Evolutionary conservation across 1,140 invertebrate species (phyloP).

Genomic region (Cepaea nemoralis): DNA sequence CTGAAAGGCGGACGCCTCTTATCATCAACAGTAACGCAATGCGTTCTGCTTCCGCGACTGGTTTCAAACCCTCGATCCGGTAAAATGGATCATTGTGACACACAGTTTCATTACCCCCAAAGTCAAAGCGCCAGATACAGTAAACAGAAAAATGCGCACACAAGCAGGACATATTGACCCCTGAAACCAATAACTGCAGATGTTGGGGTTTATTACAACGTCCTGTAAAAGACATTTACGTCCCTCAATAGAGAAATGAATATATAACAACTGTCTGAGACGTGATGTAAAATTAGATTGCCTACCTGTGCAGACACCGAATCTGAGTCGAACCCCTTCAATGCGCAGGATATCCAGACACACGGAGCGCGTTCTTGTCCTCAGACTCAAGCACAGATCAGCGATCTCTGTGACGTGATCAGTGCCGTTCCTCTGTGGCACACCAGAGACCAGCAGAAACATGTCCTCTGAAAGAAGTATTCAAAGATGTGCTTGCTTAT

Average conservation of each 20-base stretch:
- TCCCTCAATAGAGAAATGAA: not conserved
- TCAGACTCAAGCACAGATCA: conserved; percentile 20
- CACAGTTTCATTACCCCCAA: too few species aligned
- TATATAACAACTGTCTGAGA: not conserved
- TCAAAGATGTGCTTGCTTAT: too few species aligned
- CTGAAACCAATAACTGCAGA: not conserved
- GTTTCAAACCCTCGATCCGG: too few species aligned
- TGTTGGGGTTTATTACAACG: too few species aligned
- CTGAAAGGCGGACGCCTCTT: too few species aligned
- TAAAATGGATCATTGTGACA: too few species aligned
- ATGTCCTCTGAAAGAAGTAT: conserved; percentile 14
- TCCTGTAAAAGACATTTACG: not conserved
- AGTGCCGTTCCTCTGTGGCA: not conserved
- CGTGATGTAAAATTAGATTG: not conserved
- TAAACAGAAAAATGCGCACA: too few species aligned
- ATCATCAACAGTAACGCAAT: too few species aligned
- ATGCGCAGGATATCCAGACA: not conserved
- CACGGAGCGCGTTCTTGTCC: not conserved
- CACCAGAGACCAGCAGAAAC: conserved; percentile 19
- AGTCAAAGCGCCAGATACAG: too few species aligned
- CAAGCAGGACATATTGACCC: not conserved
- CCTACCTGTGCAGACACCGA: conserved; percentile 25
- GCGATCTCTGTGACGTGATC: conserved; percentile 28
- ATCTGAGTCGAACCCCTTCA: not conserved
- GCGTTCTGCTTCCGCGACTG: too few species aligned